Conservation (phyloP, 2,797 vertebrate species). For the Esox lucius region DNA sequence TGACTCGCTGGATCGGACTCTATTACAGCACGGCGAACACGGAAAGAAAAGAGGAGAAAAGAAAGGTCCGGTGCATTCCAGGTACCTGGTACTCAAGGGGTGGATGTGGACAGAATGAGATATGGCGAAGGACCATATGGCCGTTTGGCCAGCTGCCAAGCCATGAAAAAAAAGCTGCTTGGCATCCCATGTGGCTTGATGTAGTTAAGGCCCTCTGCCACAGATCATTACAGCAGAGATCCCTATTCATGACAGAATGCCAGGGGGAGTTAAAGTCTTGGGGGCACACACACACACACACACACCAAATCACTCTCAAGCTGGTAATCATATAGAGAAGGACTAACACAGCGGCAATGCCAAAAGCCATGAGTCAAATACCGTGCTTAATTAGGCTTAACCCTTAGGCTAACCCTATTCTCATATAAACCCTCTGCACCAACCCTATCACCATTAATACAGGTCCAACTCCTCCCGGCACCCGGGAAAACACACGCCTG, state of each 20-base stretch:
- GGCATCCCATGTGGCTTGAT: constrained; percentile 47
- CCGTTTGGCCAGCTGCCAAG: constrained; percentile 58
- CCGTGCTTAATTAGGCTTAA: background rate
- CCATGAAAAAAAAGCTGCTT: constrained; percentile 32
- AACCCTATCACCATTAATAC: background rate
- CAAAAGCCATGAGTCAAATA: background rate
- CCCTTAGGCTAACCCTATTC: background rate
- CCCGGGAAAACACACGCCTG: background rate
- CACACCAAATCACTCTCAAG: background rate
- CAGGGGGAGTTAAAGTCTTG: no score
- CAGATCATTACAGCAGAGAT: constrained; percentile 66
- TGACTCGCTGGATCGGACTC: background rate
- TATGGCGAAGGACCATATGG: constrained; percentile 45
- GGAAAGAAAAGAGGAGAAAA: background rate
- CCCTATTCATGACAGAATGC: constrained; percentile 60
- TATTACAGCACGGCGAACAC: background rate
- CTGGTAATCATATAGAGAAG: background rate
- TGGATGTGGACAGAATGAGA: constrained; percentile 4
- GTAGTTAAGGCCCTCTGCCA: constrained; percentile 49
- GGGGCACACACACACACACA: background rate
- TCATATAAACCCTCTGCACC: background rate
- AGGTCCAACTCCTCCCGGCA: background rate
- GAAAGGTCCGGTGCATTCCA: background rate
- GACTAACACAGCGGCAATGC: background rate
- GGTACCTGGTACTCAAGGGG: background rate